Percentiles rank a stretch among this genome's conserved stretches.
Evolutionary conservation across 2,888 invertebrate species (phyloP).

Genomic region (Drosophila mayaguana): DNA sequence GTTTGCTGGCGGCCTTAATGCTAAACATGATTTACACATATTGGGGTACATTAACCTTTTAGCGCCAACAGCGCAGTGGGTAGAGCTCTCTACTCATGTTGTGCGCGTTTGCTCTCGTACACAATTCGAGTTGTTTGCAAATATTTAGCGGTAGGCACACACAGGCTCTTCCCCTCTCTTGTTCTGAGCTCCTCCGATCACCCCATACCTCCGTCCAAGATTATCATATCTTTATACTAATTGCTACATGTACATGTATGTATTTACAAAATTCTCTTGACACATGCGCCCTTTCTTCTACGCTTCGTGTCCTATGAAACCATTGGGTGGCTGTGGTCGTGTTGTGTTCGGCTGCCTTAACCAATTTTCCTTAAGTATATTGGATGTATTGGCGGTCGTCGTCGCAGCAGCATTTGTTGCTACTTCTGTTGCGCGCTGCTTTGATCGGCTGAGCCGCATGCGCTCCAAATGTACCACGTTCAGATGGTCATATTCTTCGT

Average conservation of each 20-base stretch:
- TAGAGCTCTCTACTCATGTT: neutral
- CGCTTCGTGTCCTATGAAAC: constrained; percentile 83
- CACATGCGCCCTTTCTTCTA: constrained; percentile 50
- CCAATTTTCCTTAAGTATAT: constrained; percentile 82
- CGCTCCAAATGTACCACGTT: constrained; percentile 80
- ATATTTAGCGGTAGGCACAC: neutral
- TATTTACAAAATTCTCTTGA: constrained; percentile 49
- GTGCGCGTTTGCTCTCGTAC: neutral
- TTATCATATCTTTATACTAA: constrained; percentile 36
- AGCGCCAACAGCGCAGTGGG: constrained; percentile 32
- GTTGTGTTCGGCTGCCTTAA: constrained; percentile 67
- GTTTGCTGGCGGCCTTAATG: constrained; percentile 50
- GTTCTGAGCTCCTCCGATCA: constrained; percentile 9
- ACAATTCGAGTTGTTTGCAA: constrained; percentile 18
- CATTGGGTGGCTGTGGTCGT: constrained; percentile 82
- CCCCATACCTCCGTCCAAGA: neutral
- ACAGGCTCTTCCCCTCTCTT: constrained; percentile 2
- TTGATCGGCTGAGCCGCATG: constrained; percentile 69
- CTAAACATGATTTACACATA: constrained; percentile 43
- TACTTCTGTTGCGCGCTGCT: constrained; percentile 43
- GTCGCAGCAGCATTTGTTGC: constrained; percentile 28
- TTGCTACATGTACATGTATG: constrained; percentile 23
- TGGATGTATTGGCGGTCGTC: constrained; percentile 54
- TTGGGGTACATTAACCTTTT: constrained; percentile 14
- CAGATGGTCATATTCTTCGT: constrained; percentile 62